Base-by-base conservation (phyloP, 2,888 invertebrate genomes). In the Tryphoninae sp. region DNA sequence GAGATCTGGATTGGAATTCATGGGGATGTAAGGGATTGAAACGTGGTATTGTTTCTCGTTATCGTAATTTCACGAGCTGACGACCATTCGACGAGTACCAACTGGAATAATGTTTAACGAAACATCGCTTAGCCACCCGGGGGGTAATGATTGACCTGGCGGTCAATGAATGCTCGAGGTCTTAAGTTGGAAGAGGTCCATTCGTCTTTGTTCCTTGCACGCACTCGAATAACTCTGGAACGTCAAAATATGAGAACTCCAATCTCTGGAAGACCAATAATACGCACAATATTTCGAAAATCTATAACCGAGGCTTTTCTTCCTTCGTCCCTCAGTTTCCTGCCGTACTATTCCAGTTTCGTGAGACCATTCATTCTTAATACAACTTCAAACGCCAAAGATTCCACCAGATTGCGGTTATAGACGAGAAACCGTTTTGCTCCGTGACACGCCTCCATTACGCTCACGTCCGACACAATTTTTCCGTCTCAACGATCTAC, bases 361-460 rank as follows among this genome's bases (percentile, higher is more conserved):
- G 40, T 49, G 42, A 51, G 23, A 51, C 58, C 49, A 55, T 75
- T 68, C 69, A 49, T 62, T 74, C 62, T 61, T 40, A 40, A 55
- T 58, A 67, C 2, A 11, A 58, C 64, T 80, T 80, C 80, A 9
- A 75, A 64, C 74, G 74, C 80, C 80, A 64, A 80, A 75, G 80
- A 80, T 80, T 74, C 58, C 69, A 59, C 69, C 62, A 80, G 75
- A 80, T 80, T 75, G 80, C 74, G 68, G 75, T 80, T 80, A 75
- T 80, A 75, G 69, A 80, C 75, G 80, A 71, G 80, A 51, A 80
- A 80, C 69, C 80, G 80, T 75, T 80, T 80, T 69, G 75, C 68
- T 69, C 64, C 51, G 58, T 69, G 80, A 71, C 80, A 75, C 75
- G 75, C 80, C 75, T 75, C 80, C 80, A 75, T 80, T 80, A 80